Conservation (phyloP, 2,888 invertebrate species). For the Euphydryas editha region DNA sequence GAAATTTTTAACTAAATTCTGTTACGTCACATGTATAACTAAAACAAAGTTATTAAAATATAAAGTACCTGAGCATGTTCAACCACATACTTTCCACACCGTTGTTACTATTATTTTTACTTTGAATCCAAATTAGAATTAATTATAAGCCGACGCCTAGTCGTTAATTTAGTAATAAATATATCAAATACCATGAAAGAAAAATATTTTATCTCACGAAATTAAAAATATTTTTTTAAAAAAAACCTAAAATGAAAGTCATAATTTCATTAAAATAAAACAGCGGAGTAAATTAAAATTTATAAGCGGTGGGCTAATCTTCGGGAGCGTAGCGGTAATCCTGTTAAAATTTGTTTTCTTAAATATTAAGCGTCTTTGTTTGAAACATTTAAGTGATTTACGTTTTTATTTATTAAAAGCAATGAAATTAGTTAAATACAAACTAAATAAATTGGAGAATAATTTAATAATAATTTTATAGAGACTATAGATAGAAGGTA, state of each 20-base stretch:
- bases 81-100: too few species aligned
- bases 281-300: conserved; percentile 26
- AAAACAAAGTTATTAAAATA: neutral
- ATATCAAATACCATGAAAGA: neutral
- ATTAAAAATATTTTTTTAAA: conserved; percentile 8
- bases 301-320: conserved; percentile 27
- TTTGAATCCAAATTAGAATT: too few species aligned
- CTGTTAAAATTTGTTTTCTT: conserved; percentile 39
- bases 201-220: neutral
- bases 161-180: neutral
- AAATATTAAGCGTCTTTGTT: conserved; percentile 20
- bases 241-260: conserved; percentile 15
- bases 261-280: conserved; percentile 25
- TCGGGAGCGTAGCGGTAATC: conserved; percentile 24
- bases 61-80: too few species aligned
- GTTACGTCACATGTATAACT: neutral
- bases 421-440: neutral
- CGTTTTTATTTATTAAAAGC: conserved; percentile 6
- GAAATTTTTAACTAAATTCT: conserved; percentile 9
- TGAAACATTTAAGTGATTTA: conserved; percentile 19
- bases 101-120: too few species aligned
- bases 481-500: too few species aligned
- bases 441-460: neutral
- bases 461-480: neutral
- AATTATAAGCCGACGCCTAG: too few species aligned